A percentile compares a stretch with the other conserved stretches of the same genome.
phyloP scores from a whole-genome alignment of 2,888 invertebrate genomes.

The Conops quadrifasciatus region DNA sequence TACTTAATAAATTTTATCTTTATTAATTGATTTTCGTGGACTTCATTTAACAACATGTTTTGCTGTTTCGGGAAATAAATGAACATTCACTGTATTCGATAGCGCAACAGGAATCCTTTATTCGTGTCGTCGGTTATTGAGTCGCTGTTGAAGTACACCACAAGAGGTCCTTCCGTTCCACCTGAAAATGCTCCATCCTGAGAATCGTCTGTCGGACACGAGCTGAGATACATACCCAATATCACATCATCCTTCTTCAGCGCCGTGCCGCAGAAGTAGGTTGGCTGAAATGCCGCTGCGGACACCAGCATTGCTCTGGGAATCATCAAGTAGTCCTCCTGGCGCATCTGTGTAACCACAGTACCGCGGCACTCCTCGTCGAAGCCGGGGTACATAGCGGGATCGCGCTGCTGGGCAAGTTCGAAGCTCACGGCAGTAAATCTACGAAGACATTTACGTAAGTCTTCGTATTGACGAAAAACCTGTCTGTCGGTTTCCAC shows the following conservation, averaged over 20 bases:
- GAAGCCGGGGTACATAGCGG: slow-evolving; percentile 41
- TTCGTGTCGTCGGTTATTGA: slow-evolving; percentile 59
- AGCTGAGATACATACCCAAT: slow-evolving; percentile 4
- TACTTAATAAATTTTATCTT: no score
- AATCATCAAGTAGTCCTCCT: slow-evolving; percentile 70
- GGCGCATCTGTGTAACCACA: slow-evolving; percentile 65
- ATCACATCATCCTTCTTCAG: slow-evolving; percentile 29
- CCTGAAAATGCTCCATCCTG: no score
- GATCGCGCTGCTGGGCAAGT: slow-evolving; percentile 49
- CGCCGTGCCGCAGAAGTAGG: slow-evolving; percentile 59
- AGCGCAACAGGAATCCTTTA: slow-evolving; percentile 58
- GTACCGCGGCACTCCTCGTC: slow-evolving; percentile 69
- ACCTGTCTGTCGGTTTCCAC: slow-evolving; percentile 20
- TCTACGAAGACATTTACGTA: slow-evolving; percentile 45
- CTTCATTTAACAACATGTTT: no score
- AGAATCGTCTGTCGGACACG: slow-evolving; percentile 67
- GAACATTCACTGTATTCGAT: slow-evolving; percentile 49
- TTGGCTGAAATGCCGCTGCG: slow-evolving; percentile 58
- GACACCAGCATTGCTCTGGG: slow-evolving; percentile 66
- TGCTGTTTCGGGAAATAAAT: no score
- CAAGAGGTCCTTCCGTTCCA: slow-evolving; percentile 70
- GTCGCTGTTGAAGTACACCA: slow-evolving; percentile 70
- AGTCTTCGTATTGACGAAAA: slow-evolving; percentile 47
- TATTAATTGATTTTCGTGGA: no score
- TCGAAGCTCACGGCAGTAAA: slow-evolving; percentile 52